phyloP scores from a whole-genome alignment of 64 coral and sea anemone genomes.

The Anthopleura sola region DNA sequence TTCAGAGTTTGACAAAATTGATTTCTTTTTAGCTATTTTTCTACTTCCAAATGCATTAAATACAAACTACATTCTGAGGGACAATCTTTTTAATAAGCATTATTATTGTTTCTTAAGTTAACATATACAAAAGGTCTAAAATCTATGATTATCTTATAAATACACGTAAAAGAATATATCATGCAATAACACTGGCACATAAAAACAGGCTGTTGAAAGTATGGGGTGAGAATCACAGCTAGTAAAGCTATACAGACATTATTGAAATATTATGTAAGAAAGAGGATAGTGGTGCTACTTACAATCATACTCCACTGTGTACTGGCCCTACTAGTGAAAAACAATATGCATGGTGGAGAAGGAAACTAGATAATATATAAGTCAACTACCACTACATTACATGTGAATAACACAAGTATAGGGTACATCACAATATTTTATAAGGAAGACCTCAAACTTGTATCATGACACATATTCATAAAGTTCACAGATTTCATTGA shows the following conservation, averaged over 20 bases:
- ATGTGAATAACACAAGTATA: not conserved
- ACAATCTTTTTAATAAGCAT: not conserved
- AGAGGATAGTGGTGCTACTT: not conserved
- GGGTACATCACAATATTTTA: no score
- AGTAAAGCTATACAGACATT: not conserved
- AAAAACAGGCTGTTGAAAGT: not conserved
- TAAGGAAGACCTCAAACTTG: no score
- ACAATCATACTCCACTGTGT: not conserved
- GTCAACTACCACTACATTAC: not conserved
- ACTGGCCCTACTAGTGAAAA: slow-evolving; percentile 1
- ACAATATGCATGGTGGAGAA: not conserved
- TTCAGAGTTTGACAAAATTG: no score
- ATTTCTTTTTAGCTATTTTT: not conserved
- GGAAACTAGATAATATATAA: not conserved
- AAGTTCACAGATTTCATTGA: no score
- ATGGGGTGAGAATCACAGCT: not conserved
- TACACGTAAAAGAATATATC: not conserved
- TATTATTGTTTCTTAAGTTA: not conserved
- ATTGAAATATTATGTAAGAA: not conserved
- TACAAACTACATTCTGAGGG: not conserved
- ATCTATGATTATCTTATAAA: not conserved
- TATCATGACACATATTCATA: no score
- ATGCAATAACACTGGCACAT: not conserved
- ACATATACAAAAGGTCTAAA: not conserved
- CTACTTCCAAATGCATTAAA: not conserved